Conservation (phyloP, 1,140 invertebrate genomes). For the Drosophila varians region DNA sequence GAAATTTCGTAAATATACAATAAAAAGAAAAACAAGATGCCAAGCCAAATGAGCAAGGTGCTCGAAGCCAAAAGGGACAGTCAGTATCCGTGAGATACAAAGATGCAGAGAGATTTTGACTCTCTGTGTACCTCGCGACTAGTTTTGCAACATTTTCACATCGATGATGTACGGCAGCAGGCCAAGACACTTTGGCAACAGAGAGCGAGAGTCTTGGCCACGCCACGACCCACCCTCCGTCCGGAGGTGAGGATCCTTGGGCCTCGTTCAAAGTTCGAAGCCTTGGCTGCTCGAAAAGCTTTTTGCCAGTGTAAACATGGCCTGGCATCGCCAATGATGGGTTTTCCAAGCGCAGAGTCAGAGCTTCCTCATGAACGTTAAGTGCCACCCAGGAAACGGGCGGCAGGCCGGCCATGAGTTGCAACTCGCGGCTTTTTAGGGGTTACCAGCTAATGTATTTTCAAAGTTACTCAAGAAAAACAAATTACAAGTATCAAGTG, state of each 20-base stretch:
- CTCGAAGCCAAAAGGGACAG: conserved; percentile 10
- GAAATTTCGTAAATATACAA: conserved; percentile 59
- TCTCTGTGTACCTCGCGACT: conserved; percentile 22
- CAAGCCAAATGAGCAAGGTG: conserved; percentile 20
- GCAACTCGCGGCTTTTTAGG: neutral
- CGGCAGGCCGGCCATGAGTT: neutral
- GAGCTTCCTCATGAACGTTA: neutral
- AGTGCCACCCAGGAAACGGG: neutral
- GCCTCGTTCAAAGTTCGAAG: neutral
- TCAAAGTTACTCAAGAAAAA: neutral
- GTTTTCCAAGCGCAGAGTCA: too few relatives aligned
- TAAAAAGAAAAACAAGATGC: conserved; percentile 17
- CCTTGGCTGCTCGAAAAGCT: neutral
- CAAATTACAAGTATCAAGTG: neutral
- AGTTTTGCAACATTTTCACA: conserved; percentile 67
- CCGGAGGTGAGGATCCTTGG: neutral
- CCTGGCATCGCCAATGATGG: too few relatives aligned
- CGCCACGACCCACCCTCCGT: too few relatives aligned
- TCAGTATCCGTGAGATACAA: neutral
- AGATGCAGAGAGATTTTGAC: conserved; percentile 17
- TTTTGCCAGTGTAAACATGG: too few relatives aligned
- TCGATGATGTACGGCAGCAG: neutral
- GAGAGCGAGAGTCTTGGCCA: too few relatives aligned
- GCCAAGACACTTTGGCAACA: neutral
- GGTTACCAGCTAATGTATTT: neutral